Conservation (phyloP, 2,888 invertebrate species). For the Lasioglossum vierecki region DNA sequence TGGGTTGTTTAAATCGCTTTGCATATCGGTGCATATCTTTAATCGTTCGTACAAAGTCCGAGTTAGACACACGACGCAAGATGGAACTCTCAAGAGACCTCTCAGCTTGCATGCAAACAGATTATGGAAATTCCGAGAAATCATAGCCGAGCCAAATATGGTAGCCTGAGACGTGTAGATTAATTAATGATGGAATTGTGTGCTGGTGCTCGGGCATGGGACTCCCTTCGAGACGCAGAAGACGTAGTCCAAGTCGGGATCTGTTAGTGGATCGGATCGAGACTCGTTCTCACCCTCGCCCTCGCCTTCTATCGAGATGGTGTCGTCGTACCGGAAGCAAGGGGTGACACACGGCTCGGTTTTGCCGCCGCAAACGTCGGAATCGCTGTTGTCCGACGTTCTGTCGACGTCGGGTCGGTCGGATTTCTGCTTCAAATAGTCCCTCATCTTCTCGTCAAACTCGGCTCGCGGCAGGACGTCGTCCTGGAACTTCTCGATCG, state of each 20-base stretch:
- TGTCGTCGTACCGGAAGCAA: constrained; percentile 19
- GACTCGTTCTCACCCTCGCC: neutral
- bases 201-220: neutral
- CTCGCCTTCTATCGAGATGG: constrained; percentile 16
- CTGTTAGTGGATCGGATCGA: neutral
- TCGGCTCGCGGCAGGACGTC: constrained; percentile 69
- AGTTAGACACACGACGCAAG: neutral
- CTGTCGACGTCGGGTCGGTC: neutral
- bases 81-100: neutral
- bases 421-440: constrained; percentile 44
- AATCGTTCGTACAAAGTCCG: neutral
- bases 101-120: neutral
- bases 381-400: neutral
- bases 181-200: constrained; percentile 26
- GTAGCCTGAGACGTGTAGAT: neutral
- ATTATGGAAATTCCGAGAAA: constrained; percentile 34
- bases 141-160: neutral
- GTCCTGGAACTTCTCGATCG: constrained; percentile 85
- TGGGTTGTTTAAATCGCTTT: too few relatives aligned
- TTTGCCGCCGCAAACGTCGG: constrained; percentile 21
- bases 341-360: constrained; percentile 19
- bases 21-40: neutral
- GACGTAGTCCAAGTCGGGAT: neutral
- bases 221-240: neutral
- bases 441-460: constrained; percentile 45